Percentiles rank a stretch among this genome's conserved stretches.
Conservation (phyloP, 2,888 invertebrate genomes). For the Ochropleura leucogaster region DNA sequence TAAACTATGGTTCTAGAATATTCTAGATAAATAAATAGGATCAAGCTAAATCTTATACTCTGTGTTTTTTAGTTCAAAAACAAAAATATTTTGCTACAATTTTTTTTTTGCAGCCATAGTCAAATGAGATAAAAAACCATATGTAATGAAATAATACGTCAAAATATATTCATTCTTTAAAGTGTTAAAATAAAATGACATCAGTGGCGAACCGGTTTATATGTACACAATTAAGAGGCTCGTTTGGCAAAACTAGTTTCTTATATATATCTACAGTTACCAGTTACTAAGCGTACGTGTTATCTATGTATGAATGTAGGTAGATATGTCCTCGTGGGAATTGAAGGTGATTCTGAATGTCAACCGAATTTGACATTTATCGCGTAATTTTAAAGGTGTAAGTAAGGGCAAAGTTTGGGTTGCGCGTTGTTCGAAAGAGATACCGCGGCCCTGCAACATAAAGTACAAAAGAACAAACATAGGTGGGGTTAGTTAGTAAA, state of each 20-base stretch:
- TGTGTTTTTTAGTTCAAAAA: background rate
- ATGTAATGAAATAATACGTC: constrained; percentile 44
- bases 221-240: constrained; percentile 40
- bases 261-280: constrained; percentile 34
- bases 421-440: too few relatives aligned
- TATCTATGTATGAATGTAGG: constrained; percentile 13
- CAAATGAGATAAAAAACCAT: constrained; percentile 5
- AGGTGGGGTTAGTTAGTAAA: too few relatives aligned
- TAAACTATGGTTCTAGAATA: too few relatives aligned
- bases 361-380: constrained; percentile 58
- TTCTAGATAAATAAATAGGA: too few relatives aligned
- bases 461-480: too few relatives aligned
- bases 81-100: background rate
- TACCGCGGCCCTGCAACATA: too few relatives aligned
- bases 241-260: constrained; percentile 60
- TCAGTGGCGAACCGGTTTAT: constrained; percentile 66
- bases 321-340: constrained; percentile 52
- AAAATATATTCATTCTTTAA: constrained; percentile 52
- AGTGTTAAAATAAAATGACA: constrained; percentile 69
- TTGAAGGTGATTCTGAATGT: constrained; percentile 61
- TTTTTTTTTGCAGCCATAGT: background rate
- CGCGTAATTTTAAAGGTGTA: background rate
- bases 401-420: constrained; percentile 13
- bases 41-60: too few relatives aligned
- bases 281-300: constrained; percentile 29